Conservation (phyloP, 2,113 vertebrate species). For the Xiphias gladius region DNA sequence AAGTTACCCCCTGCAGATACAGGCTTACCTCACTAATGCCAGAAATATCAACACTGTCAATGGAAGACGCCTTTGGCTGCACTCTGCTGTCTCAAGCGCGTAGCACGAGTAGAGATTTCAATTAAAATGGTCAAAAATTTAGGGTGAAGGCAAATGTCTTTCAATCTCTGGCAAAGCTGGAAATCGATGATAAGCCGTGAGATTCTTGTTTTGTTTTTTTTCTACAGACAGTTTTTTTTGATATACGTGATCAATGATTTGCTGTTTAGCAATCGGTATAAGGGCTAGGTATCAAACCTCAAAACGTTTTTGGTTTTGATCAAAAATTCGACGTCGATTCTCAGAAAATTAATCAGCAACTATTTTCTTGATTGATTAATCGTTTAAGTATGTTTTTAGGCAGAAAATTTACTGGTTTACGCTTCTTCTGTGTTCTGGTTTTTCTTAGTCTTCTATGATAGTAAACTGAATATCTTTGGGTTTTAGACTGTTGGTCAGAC, state of each 20-base stretch:
- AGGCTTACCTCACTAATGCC: slow-evolving; percentile 41
- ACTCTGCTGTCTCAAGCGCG: background rate
- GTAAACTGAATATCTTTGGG: too few species aligned
- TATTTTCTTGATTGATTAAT: too few species aligned
- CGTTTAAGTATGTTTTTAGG: too few species aligned
- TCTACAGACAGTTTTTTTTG: background rate
- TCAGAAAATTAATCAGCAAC: too few species aligned
- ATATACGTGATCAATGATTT: background rate
- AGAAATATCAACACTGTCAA: slow-evolving; percentile 5
- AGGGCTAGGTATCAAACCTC: too few species aligned
- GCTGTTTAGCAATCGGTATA: background rate
- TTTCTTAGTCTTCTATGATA: too few species aligned
- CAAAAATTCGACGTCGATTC: too few species aligned
- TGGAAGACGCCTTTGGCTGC: slow-evolving; percentile 19
- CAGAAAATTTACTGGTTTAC: too few species aligned
- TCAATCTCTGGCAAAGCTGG: background rate
- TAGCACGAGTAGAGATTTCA: background rate
- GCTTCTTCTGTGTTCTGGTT: too few species aligned
- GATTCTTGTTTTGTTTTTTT: too few species aligned
- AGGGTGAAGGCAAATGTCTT: background rate
- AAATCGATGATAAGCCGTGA: background rate
- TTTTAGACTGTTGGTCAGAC: too few species aligned
- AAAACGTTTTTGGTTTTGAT: too few species aligned
- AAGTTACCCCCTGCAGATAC: slow-evolving; percentile 31
- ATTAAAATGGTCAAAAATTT: background rate